Base-by-base conservation (phyloP, 2,113 vertebrate genomes). In the Pterocles gutturalis region DNA sequence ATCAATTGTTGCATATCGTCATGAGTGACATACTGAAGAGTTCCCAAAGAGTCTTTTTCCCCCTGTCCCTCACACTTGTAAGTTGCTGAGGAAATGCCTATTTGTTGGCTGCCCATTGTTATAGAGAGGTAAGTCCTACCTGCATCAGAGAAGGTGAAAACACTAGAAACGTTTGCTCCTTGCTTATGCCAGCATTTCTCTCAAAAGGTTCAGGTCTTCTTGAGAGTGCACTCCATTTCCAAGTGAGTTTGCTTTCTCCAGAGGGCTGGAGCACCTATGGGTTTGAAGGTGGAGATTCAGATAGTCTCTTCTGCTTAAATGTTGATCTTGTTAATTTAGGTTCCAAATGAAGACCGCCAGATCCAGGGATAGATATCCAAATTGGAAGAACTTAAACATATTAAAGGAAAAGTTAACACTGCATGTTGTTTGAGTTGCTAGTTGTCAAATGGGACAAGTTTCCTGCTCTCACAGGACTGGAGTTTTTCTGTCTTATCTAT, bases 231-330 rank as follows among this genome's bases (percentile, higher is more conserved):
- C 28, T 79, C 11, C 4, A 3, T 10, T 88, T 81, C 49, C 31
- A 38, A 49, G 28, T 33, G 26, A 66, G 28, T 53, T 77, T 67
- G 3, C 29, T 53, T 86, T 83, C 72, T 61, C n/a, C 36, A 53
- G 38, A 64, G 17, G 5, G 2, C 2, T 41, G 33, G 17, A 72
- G 24, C 5, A 79, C 11, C 34, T 45, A 17, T 1, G 2, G 3
- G 7, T 66, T 67, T 76, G 62, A 89, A 80, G 20, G 31, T 62
- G 4, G n/a, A 54, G 11, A n/a, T 18, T 15, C 18, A 84, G 25
- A 21, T 16, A 29, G 2, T 28, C 14, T 36, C 5, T 41, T 46
- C 61, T 16, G 4, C 29, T 83, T 36, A n/a, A 51, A 65, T 33
- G 11, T 7, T 57, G 26, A n/a, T 60, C 15, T 20, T 55, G 6